These are phyloP conservation scores for Tachysurus vachellii DNA, from an alignment of 2,113 vertebrate species.

Conservation along the genomic window DNA sequence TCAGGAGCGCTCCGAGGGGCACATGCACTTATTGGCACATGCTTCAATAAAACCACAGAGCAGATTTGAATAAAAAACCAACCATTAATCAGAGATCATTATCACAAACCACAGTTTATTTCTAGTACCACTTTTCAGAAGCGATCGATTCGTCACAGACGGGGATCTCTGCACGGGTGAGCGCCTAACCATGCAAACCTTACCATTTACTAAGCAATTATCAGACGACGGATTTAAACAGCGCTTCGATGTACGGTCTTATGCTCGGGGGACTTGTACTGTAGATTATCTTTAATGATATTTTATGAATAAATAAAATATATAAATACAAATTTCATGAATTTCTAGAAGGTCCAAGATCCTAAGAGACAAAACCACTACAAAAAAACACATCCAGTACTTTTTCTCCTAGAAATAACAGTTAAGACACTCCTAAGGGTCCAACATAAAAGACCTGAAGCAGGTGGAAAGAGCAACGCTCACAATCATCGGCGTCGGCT, in stretches of 20 bases:
- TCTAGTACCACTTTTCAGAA: constrained; percentile 44
- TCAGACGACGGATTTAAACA: background rate
- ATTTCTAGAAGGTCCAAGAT: background rate
- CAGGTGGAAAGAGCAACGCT: constrained; percentile 21
- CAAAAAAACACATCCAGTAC: background rate
- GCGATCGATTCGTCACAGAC: constrained; percentile 22
- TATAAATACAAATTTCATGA: background rate
- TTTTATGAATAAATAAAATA: background rate
- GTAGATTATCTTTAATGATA: background rate
- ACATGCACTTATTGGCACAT: constrained; percentile 64
- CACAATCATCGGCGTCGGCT: background rate
- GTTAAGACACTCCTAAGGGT: constrained; percentile 10
- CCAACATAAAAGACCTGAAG: constrained; percentile 6
- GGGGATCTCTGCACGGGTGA: background rate
- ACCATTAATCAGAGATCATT: constrained; percentile 52
- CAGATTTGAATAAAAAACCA: constrained; percentile 61
- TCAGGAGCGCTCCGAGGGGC: constrained; percentile 55
- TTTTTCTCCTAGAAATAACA: constrained; percentile 3
- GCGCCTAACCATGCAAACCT: constrained; percentile 4
- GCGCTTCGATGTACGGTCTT: background rate
- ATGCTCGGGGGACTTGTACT: background rate
- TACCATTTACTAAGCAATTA: constrained; percentile 10
- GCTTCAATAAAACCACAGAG: constrained; percentile 62
- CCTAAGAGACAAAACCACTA: constrained; percentile 8
- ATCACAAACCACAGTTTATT: constrained; percentile 50